Evolutionary conservation across 2,797 vertebrate species (phyloP).

Genomic region (Eremophila alpestris): DNA sequence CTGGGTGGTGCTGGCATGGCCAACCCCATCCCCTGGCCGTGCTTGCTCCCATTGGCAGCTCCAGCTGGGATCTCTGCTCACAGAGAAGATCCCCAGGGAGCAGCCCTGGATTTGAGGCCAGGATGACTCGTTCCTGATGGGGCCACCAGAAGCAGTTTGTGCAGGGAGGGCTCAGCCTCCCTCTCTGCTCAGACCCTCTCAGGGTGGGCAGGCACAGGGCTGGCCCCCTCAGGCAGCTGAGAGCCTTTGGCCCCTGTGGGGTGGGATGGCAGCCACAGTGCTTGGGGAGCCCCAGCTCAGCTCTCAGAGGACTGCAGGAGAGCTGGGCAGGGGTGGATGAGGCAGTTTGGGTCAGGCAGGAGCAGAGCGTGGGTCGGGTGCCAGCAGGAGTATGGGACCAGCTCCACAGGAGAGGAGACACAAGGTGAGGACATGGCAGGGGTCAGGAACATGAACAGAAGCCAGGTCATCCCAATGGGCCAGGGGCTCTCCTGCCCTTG

Average conservation of each 20-base stretch:
- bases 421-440: background rate
- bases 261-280: background rate
- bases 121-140: background rate
- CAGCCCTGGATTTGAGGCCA: background rate
- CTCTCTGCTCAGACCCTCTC: background rate
- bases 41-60: background rate
- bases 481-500: slow-evolving; percentile 22
- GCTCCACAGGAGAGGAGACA: slow-evolving; percentile 30
- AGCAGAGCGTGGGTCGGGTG: background rate
- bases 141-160: background rate
- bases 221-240: background rate
- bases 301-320: background rate
- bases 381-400: background rate
- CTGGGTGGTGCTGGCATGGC: background rate
- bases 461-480: slow-evolving; percentile 23
- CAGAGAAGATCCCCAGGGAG: background rate
- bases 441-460: slow-evolving; percentile 21
- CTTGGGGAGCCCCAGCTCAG: background rate
- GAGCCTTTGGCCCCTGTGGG: background rate
- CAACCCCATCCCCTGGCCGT: background rate
- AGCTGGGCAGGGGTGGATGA: background rate
- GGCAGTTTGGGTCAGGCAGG: background rate
- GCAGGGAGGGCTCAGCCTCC: background rate
- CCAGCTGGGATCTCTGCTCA: background rate
- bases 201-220: background rate